Evolutionary conservation across 2,797 vertebrate species (phyloP), one percentile per base, ranked within the genome.

Genomic region (Catamblyrhynchus diadema): DNA sequence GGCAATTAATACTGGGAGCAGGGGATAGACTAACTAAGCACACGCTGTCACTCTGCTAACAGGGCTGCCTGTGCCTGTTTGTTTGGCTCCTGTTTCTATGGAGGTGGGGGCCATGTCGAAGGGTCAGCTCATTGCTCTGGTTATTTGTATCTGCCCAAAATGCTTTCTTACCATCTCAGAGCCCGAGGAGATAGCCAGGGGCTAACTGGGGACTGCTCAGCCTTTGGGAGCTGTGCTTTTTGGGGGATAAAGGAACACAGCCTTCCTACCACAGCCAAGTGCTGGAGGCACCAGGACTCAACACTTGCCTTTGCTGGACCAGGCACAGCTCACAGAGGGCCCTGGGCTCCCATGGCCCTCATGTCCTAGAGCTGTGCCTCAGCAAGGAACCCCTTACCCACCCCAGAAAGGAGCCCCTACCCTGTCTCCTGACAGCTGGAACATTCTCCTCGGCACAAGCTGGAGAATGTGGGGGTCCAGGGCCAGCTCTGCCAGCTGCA

Each of bases 31-130:
- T 12, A 44, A 37, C 79, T 45, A 42, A 78, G 80, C 50, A 18
- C 16, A 27, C 5, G 64, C 60, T 42, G 6, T 44, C 4, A 27
- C 48, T 37, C 69, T 48, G 28, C 66, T 78, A 23, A 15, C n/a
- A n/a, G 78, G 77, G 64, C 78, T 90, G 74, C 50, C 86, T 67
- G 5, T 59, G 69, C 75, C 85, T 75, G 53, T 91, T 90, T 92
- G 90, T 92, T 94, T 96, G 86, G 60, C 91, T 81, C 32, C 94
- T 37, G 81, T 88, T 91, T 44, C 88, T 84, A 10, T 86, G 86
- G 88, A 21, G 90, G 81, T 86, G 81, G 54, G 28, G 65, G 56
- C 50, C 1, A 14, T 19, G 19, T 19, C 1, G 11, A 81, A 70
- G 73, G 81, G 81, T 57, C 91, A 45, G 4, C 65, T 86, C 60